Percentiles rank a stretch among this genome's conserved stretches.
Conservation (phyloP, 2,113 vertebrate species). For the Mesocricetus auratus region DNA sequence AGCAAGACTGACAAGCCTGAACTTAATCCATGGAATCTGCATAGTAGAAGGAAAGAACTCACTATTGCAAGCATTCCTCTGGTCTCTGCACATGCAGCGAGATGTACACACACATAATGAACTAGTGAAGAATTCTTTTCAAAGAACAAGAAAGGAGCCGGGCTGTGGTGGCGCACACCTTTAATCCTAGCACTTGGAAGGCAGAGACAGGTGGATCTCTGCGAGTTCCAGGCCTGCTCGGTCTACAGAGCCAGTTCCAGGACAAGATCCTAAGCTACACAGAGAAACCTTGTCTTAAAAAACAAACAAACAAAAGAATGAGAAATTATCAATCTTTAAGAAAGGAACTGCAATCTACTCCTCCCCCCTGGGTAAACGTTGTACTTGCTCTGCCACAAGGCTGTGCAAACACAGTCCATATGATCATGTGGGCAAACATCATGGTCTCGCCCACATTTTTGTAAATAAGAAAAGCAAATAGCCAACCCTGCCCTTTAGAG, state of each 20-base stretch:
- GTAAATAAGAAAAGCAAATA: conserved; percentile 71
- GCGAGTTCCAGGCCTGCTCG: too few species aligned
- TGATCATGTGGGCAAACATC: not conserved
- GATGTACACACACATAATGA: not conserved
- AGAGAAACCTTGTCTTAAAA: too few species aligned
- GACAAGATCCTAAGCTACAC: too few species aligned
- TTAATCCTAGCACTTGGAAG: too few species aligned
- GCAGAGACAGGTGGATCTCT: too few species aligned
- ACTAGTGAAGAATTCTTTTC: not conserved
- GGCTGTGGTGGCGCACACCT: too few species aligned
- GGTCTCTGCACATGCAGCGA: not conserved
- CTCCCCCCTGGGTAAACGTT: conserved; percentile 33
- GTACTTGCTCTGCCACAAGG: conserved; percentile 39
- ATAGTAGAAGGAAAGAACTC: not conserved
- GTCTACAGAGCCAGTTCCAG: too few species aligned
- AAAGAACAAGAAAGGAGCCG: not conserved
- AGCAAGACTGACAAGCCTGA: not conserved
- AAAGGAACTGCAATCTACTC: conserved; percentile 30
- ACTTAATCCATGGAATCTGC: not conserved
- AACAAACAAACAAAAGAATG: not conserved
- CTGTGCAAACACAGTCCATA: conserved; percentile 26
- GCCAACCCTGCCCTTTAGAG: conserved; percentile 53
- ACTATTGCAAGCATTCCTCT: not conserved
- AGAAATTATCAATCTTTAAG: conserved; percentile 14
- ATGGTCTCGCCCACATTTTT: not conserved